Evolutionary conservation across 2,113 vertebrate genomes (phyloP), one percentile per base, ranked within the genome.

Genomic region (Oryzias woworae): DNA sequence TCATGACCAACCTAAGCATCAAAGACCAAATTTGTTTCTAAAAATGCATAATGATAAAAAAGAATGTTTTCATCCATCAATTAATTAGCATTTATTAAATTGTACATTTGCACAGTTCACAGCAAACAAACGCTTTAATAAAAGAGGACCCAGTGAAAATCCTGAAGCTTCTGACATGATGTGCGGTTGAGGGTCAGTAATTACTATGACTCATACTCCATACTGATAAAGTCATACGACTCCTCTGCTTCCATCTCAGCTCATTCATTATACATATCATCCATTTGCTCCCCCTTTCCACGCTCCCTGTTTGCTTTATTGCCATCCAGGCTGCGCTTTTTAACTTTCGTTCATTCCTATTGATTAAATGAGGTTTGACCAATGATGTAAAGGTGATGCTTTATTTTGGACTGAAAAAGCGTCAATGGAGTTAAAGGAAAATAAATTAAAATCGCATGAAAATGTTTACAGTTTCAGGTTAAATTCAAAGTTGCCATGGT

Each of bases 241-340:
- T 78, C 60, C 58, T 62, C 67, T 44, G 57, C 78, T 78, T 62
- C 71, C 54, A 2, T 85, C 89, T 90, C 81, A 83, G 28, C 57
- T 81, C 83, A 90, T 92, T 74, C 91, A 92, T 90, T 88, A 90
- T 90, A 79, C 48, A 91, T 84, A 60, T 55, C 61, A 56, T 86
- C 81, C 73, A 84, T 89, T 85, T 87, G 63, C 83, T 41, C n/a
- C 53, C 57, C 36, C 22, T 16, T 52, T 44, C n/a, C 41, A 45
- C 36, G 50, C 51, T 62, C 42, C 45, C 58, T 52, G 70, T 75
- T 47, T 57, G 70, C 72, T 75, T 69, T 71, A 71, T 58, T 23
- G 54, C 36, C 47, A 52, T 73, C 74, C 78, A 71, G 51, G 17
- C 51, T 41, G 72, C 64, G 62, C 22, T 55, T 31, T 73, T 72